Evolutionary conservation across 37 sponge, comb jelly and placozoan genomes (phyloP).

Genomic region (Lycopodina hypogea): DNA sequence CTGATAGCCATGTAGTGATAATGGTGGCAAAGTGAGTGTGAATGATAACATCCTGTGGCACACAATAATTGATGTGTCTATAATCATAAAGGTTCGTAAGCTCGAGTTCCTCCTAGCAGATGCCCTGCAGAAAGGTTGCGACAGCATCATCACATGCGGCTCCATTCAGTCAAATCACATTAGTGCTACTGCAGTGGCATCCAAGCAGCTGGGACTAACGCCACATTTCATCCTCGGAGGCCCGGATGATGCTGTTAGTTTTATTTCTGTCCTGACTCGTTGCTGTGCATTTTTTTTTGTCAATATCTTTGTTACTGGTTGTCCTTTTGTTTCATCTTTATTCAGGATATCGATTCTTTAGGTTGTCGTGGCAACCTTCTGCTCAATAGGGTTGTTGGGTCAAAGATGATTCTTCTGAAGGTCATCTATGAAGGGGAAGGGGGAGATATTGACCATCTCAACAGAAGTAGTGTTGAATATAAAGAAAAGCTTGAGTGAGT

Average conservation of each 20-base stretch:
- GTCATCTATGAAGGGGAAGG: not conserved
- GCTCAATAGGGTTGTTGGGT: slow-evolving; percentile 52
- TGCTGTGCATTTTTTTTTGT: too few relatives aligned
- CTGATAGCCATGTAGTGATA: too few relatives aligned
- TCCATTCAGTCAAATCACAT: slow-evolving; percentile 76
- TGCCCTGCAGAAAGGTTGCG: slow-evolving; percentile 62
- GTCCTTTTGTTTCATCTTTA: too few relatives aligned
- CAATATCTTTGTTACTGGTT: too few relatives aligned
- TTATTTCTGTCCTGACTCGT: too few relatives aligned
- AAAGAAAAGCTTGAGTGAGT: too few relatives aligned
- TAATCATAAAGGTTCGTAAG: slow-evolving; percentile 56
- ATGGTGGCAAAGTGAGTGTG: too few relatives aligned
- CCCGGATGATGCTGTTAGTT: too few relatives aligned
- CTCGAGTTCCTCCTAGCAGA: slow-evolving; percentile 84
- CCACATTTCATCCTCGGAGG: slow-evolving; percentile 72
- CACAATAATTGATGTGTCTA: too few relatives aligned
- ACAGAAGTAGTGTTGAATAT: too few relatives aligned
- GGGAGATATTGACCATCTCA: too few relatives aligned
- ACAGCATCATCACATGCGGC: slow-evolving; percentile 73
- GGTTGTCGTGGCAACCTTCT: slow-evolving; percentile 68
- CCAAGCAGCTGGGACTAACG: slow-evolving; percentile 70
- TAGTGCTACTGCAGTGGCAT: slow-evolving; percentile 80
- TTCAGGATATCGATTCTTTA: slow-evolving; percentile 46
- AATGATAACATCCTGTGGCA: too few relatives aligned
- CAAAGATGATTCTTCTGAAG: slow-evolving; percentile 64